Conservation (phyloP, 2,113 vertebrate genomes). For the Dermatemys mawii region DNA sequence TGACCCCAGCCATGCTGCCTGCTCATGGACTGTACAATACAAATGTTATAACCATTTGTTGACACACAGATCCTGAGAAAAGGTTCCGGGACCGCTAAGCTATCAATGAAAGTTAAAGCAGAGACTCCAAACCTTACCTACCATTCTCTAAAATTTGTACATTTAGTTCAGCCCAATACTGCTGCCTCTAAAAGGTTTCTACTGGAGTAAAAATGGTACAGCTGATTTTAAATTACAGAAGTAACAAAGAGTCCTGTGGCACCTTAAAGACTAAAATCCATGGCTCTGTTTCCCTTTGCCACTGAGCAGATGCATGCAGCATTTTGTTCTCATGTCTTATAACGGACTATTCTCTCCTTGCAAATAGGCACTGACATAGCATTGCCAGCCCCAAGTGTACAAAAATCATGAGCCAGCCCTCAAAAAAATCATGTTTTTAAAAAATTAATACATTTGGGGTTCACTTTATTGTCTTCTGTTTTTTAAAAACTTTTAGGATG, state of each 20-base stretch:
- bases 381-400: not conserved
- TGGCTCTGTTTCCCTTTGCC: not conserved
- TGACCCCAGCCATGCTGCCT: not conserved
- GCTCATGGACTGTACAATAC: not conserved
- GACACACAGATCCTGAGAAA: not conserved
- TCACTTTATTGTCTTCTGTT: not conserved
- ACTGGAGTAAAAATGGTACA: not conserved
- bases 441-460: not conserved
- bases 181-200: not conserved
- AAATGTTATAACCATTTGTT: not conserved
- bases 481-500: not conserved
- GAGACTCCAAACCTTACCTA: not conserved
- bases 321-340: not conserved
- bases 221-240: accelerated
- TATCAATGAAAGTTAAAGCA: not conserved
- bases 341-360: not conserved
- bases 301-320: not conserved
- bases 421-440: not conserved
- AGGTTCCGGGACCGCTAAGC: not conserved
- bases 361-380: not conserved
- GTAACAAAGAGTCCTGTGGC: too few relatives aligned
- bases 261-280: not conserved
- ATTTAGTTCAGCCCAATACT: not conserved
- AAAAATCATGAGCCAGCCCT: not conserved
- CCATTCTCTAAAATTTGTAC: not conserved